phyloP scores from a whole-genome alignment of 37 sponge, comb jelly and placozoan species.

The Halichondria panicea region DNA sequence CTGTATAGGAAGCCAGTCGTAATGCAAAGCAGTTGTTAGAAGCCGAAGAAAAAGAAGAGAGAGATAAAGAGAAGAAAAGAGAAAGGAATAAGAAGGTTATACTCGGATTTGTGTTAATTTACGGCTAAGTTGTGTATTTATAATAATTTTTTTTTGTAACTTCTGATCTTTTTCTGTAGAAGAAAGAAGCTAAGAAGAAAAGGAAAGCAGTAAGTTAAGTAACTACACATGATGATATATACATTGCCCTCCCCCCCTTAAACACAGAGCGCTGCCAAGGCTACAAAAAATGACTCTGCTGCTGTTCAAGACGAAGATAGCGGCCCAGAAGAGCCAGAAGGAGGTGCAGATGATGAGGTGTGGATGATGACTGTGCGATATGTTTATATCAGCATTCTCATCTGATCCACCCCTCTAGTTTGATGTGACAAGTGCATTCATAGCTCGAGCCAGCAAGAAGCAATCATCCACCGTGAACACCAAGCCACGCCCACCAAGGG shows the following conservation, averaged over 20 bases:
- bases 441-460: slow-evolving; percentile 18
- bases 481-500: too few species aligned
- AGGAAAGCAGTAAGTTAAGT: slow-evolving; percentile 37
- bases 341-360: neutral
- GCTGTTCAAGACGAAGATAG: neutral
- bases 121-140: neutral
- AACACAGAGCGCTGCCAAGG: too few species aligned
- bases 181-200: slow-evolving; percentile 40
- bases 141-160: neutral
- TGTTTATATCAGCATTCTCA: neutral
- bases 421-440: slow-evolving; percentile 28
- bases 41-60: slow-evolving; percentile 58
- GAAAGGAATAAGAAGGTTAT: slow-evolving; percentile 52
- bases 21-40: slow-evolving; percentile 47
- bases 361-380: neutral
- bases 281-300: too few species aligned
- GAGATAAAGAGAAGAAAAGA: slow-evolving; percentile 42
- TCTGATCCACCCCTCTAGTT: neutral
- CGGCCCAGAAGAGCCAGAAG: neutral
- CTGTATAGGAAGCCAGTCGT: slow-evolving; percentile 23
- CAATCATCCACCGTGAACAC: too few species aligned
- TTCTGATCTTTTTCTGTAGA: slow-evolving; percentile 7
- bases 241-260: too few species aligned
- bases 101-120: neutral
- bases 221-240: too few species aligned